These are phyloP conservation scores for Eunapius fragilis DNA, from an alignment of 37 sponge, comb jelly and placozoan genomes.

Conservation along the genomic window DNA sequence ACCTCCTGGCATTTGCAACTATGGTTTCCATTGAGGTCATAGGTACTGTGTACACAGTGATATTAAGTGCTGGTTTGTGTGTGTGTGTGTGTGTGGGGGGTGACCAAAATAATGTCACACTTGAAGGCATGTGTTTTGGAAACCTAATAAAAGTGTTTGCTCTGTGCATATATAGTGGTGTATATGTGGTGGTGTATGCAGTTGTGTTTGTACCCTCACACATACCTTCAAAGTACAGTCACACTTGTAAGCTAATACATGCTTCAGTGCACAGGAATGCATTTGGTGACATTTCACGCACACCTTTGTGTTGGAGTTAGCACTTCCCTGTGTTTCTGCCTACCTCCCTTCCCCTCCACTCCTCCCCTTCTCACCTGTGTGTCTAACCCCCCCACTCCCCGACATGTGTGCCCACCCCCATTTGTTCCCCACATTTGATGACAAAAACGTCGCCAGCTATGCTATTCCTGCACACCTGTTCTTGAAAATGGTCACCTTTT, in stretches of 20 bases:
- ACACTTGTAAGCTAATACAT: neutral
- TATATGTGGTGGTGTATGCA: neutral
- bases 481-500: conserved; percentile 17
- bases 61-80: neutral
- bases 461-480: neutral
- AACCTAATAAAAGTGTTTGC: no score
- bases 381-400: no score
- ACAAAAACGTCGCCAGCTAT: neutral
- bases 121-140: no score
- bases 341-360: no score
- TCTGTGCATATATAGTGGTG: neutral
- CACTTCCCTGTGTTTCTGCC: neutral
- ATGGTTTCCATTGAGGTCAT: no score
- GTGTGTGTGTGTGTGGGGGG: neutral
- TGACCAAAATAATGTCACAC: no score
- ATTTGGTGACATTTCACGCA: neutral
- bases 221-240: neutral
- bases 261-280: neutral
- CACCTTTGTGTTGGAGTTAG: neutral
- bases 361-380: neutral
- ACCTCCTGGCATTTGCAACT: no score
- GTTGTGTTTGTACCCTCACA: neutral
- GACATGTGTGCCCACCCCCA: no score
- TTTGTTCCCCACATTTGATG: no score
- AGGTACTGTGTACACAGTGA: no score